Evolutionary conservation across 2,113 vertebrate species (phyloP), one percentile per base, ranked within the genome.

Genomic region (Strix uralensis): DNA sequence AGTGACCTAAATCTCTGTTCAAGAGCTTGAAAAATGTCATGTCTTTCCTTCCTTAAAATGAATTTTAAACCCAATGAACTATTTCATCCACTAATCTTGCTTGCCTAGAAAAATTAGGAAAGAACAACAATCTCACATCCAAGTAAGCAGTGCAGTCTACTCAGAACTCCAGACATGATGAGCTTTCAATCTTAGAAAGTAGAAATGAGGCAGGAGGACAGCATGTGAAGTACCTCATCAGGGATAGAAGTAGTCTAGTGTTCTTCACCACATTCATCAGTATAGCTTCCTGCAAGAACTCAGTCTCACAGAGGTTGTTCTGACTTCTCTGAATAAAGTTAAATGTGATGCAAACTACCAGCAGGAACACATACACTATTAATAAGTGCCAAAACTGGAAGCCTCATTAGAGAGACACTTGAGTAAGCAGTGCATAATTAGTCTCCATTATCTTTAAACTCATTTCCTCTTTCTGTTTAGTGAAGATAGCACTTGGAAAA

Each of bases 401-500:
- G 63, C 25, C 44, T 87, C 86, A 72, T 86, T 88, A 92, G 51
- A 86, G 32, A 72, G 66, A 59, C 78, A 62, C 19, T 89, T 84
- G 55, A 86, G 38, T 61, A 86, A 72, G 57, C 40, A 72, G 69
- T 49, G 40, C 62, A 65, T 86, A 91, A 95, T 91, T 92, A 88
- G 72, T 77, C 32, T 10, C 61, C 42, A 44, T 69, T 89, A 67
- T 84, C 92, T 93, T 84, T 89, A 91, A 94, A 81, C 61, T 94
- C 15, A 75, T 88, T 92, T 96, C 27, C 21, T 87, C 34, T 83
- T 71, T 59, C 55, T 91, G 63, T 63, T 92, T 73, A 82, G 26
- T 17, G 21, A 88, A 88, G 83, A 78, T 27, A 86, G 47, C 16
- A 46, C 52, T 91, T 67, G 52, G 72, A 72, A 84, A 89, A 84